Base-by-base conservation (phyloP, 2,113 vertebrate species). In the Megaleporinus macrocephalus region DNA sequence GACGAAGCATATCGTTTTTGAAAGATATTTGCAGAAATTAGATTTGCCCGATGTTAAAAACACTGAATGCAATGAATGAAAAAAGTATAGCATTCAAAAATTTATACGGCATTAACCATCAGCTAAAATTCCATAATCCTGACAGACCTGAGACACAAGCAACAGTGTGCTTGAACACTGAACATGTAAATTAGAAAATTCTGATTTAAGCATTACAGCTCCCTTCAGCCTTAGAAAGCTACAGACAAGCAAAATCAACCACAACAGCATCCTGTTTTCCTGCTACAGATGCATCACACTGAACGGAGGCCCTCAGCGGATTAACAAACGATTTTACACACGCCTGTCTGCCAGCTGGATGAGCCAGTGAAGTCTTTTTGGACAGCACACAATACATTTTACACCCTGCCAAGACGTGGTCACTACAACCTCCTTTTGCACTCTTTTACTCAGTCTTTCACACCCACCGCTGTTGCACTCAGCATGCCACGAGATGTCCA, bases 271-370 rank as follows among this genome's bases (percentile, higher is more conserved):
- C 57, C 77, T 76, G 77, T 76, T 86, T 51, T 33, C 41, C 53
- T 59, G 70, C 66, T 79, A 55, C 75, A 85, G 80, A 75, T 47
- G 33, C 66, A 80, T 41, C 22, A 7, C 18, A 59, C 59, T 63
- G 62, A 79, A 76, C 15, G 33, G 24, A 66, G 53, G 16, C 66
- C 71, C 62, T 75, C 80, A 18, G 72, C 22, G 66, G 16, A 65
- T 44, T 79, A 82, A 82, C 78, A 75, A 74, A 68, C 13, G 51
- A 61, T 59, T 62, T 80, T 51, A 87, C 71, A 82, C 66, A 62
- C 51, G 63, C 79, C 33, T n/a, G 47, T 24, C 53, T 30, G 72
- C 79, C 82, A 84, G 78, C 82, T 85, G 84, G 69, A 85, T 27
- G 71, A 59, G 62, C 69, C 69, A 73, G 73, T 13, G 33, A 75